Evolutionary conservation across 2,888 invertebrate genomes (phyloP), one percentile per base, ranked within the genome.

Genomic region (Meghimatium bilineatum): DNA sequence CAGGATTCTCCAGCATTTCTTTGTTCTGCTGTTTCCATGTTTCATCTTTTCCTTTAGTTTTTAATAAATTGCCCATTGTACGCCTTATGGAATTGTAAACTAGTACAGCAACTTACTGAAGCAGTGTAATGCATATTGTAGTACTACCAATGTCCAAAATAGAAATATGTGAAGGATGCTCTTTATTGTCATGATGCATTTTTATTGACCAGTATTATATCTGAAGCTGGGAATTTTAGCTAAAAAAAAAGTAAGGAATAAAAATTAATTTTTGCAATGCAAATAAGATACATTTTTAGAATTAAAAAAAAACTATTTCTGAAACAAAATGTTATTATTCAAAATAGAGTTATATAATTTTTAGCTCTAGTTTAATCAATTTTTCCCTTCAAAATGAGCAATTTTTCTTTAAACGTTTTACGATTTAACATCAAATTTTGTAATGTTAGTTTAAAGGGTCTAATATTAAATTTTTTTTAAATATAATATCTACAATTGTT

Each of bases 11-110:
- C 49, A 88, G 89, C 82, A 90, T 87, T 69, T 92, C 92, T 76
- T 90, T 89, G 87, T 93, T 92, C 87, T 93, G 93, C 38, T 89
- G 89, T 85, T 92, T 92, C 93, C 93, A 93, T 49, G 91, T 92
- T n/a, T 80, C 84, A 56, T 76, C 49, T 17, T 80, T 66, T 17
- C 52, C n/a, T 23, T 20, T 23, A 17, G 36, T 23, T 63, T 52
- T 66, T 6, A 36, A 29, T 23, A 80, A 67, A 72, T 84, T 84
- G 1, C 84, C 84, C 84, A 84, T 84, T 29, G 14, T 83, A 63
- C n/a, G 49, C 3, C 29, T 66, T 66, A 36, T 44, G n/a, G n/a
- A 74, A 74, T 14, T 74, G 44, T 26, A 74, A 49, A 74, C 10
- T 2, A 49, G 6, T 29, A 36, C 44, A 74, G 72, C n/a, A 74